These are phyloP conservation scores for Hypsibius dujardini DNA, from an alignment of 1,140 invertebrate genomes.

Conservation along the genomic window DNA sequence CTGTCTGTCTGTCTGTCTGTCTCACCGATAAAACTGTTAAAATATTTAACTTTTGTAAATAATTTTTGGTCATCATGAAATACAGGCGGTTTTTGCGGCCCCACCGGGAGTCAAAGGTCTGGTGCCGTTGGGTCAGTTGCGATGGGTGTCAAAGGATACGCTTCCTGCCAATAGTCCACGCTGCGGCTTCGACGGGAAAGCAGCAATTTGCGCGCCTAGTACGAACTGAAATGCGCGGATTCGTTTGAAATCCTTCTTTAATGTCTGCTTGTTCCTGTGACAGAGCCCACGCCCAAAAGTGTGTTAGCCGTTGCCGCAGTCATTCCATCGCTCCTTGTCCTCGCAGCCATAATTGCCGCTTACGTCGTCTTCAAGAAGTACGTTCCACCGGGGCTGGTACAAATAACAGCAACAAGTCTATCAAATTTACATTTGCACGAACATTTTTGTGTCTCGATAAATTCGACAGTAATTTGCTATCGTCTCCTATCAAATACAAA, in stretches of 20 bases:
- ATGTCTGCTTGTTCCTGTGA: not conserved
- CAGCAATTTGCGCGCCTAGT: not conserved
- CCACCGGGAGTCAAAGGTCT: not conserved
- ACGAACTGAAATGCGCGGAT: not conserved
- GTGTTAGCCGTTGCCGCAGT: not conserved
- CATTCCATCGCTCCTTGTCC: not conserved
- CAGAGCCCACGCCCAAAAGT: not conserved
- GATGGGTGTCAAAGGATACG: not conserved
- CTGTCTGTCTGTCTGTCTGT: too few relatives aligned
- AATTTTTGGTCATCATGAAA: not conserved
- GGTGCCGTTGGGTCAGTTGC: not conserved
- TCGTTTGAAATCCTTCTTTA: not conserved
- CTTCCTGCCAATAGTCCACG: not conserved
- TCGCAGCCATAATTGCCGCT: not conserved
- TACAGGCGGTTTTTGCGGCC: not conserved
- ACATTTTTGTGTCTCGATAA: too few relatives aligned
- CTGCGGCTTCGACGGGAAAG: slow-evolving; percentile 12
- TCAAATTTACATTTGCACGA: too few relatives aligned
- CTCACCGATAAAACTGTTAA: not conserved
- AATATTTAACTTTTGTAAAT: not conserved
- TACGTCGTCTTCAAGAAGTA: not conserved
- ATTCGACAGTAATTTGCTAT: too few relatives aligned
- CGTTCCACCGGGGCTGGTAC: not conserved
- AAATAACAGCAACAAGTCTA: too few relatives aligned
- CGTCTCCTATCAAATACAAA: too few relatives aligned